phyloP scores from a whole-genome alignment of 2,797 vertebrate genomes.

The Pangasius mekongensis region DNA sequence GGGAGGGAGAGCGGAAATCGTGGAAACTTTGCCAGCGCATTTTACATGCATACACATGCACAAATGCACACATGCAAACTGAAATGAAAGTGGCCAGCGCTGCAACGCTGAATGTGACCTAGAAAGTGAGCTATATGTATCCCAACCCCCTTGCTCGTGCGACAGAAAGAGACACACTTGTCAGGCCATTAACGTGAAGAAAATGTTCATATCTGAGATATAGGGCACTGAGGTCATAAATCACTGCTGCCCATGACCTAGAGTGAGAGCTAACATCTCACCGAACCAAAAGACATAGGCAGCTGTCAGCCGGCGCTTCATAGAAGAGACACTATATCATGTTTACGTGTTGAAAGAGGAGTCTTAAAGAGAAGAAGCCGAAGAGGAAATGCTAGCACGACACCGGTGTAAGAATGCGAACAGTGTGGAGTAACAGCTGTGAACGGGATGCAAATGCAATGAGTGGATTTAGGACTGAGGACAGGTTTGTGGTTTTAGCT shows the following conservation, averaged over 20 bases:
- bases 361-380: constrained; percentile 41
- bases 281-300: constrained; percentile 59
- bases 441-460: neutral
- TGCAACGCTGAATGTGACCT: constrained; percentile 58
- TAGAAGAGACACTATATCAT: constrained; percentile 53
- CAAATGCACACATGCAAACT: constrained; percentile 10
- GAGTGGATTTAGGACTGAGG: neutral
- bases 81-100: constrained; percentile 28
- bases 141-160: constrained; percentile 34
- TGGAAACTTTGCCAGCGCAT: constrained; percentile 43
- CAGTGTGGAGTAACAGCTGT: constrained; percentile 9
- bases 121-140: constrained; percentile 52
- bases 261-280: constrained; percentile 54
- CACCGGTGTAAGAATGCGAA: constrained; percentile 24
- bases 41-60: constrained; percentile 50
- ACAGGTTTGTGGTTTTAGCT: neutral
- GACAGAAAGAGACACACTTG: constrained; percentile 31
- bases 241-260: constrained; percentile 41
- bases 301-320: constrained; percentile 53
- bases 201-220: constrained; percentile 9
- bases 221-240: constrained; percentile 44
- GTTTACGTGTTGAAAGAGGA: constrained; percentile 47
- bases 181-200: constrained; percentile 7
- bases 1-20: constrained; percentile 45
- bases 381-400: constrained; percentile 61